Evolutionary conservation across 1,140 invertebrate genomes (phyloP).

Genomic region (Psix sp.): DNA sequence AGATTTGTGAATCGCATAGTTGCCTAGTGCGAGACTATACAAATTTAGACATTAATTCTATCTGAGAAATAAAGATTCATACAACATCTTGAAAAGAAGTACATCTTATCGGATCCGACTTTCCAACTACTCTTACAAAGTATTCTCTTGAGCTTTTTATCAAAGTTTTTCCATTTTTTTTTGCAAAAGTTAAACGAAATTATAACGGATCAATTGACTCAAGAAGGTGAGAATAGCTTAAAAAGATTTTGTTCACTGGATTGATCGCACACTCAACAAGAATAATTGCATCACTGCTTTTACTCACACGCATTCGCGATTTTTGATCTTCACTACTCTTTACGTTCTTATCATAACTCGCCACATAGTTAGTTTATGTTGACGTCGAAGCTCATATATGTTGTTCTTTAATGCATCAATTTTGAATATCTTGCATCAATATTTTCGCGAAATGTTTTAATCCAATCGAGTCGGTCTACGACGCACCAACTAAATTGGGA

Average conservation of each 20-base stretch:
- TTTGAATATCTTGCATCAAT: no score
- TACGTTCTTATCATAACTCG: conserved; percentile 26
- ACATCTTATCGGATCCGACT: not conserved
- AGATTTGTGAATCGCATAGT: not conserved
- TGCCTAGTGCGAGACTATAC: no score
- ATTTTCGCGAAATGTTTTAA: no score
- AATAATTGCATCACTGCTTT: conserved; percentile 69
- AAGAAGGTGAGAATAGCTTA: conserved; percentile 74
- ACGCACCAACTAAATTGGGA: no score
- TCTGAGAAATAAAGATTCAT: conserved; percentile 31
- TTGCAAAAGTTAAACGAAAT: conserved; percentile 13
- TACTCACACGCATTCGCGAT: conserved; percentile 58
- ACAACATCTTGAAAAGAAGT: conserved; percentile 16
- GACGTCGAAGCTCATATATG: no score
- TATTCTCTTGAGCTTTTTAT: no score
- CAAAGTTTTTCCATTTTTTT: no score
- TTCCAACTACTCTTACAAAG: no score
- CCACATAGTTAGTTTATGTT: no score
- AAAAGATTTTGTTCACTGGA: conserved; percentile 62
- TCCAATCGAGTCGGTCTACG: no score
- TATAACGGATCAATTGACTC: conserved; percentile 50
- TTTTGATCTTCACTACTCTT: conserved; percentile 25
- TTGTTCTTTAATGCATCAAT: no score
- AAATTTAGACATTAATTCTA: conserved; percentile 21
- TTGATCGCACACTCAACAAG: conserved; percentile 60